A percentile compares a stretch with the other conserved stretches of the same genome.
phyloP scores from a whole-genome alignment of 37 sponge, comb jelly and placozoan species.

The Beroe ovata region DNA sequence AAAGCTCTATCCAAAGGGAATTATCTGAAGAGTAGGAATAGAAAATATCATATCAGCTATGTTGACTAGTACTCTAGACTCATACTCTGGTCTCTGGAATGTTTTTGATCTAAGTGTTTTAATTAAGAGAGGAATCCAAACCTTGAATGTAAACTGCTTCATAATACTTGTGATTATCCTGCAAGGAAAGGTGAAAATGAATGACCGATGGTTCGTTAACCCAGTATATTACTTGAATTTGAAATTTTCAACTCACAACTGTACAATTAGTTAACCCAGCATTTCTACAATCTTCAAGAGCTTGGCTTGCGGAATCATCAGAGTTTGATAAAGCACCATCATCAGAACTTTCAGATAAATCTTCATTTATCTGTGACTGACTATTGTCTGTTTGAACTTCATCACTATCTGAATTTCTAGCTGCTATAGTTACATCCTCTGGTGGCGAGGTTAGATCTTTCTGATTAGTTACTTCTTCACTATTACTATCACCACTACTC shows the following conservation, averaged over 20 bases:
- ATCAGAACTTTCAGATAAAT: not conserved
- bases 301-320: not conserved
- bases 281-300: not conserved
- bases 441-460: too few relatives aligned
- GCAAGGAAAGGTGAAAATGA: not conserved
- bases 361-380: not conserved
- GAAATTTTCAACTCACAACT: not conserved
- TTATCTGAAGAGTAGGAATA: not conserved
- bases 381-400: not conserved
- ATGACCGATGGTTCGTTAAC: not conserved
- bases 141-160: conserved; percentile 7
- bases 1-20: conserved; percentile 24
- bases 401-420: not conserved
- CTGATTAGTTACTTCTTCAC: too few relatives aligned
- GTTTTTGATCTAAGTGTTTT: too few relatives aligned
- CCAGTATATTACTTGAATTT: too few relatives aligned
- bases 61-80: too few relatives aligned
- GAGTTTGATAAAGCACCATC: not conserved
- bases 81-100: too few relatives aligned
- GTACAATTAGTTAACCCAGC: not conserved
- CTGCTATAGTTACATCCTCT: too few relatives aligned
- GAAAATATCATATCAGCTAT: too few relatives aligned
- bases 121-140: not conserved
- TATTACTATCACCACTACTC: not conserved
- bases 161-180: conserved; percentile 33